These are phyloP conservation scores for Indicator indicator DNA, from an alignment of 2,113 vertebrate species.

Conservation along the genomic window DNA sequence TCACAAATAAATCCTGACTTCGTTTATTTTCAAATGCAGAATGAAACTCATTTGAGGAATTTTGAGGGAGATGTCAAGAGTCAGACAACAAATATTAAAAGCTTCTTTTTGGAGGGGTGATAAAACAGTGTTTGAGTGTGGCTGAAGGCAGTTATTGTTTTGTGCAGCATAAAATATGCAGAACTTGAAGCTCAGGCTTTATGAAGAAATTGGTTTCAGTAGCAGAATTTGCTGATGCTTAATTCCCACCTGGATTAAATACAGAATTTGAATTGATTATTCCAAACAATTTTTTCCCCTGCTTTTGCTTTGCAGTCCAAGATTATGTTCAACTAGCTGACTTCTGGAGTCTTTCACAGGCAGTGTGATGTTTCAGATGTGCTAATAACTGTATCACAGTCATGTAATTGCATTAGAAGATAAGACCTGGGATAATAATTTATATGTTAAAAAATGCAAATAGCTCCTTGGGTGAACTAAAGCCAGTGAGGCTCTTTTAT, in stretches of 20 bases:
- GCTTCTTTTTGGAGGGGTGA: background rate
- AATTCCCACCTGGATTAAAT: background rate
- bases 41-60: background rate
- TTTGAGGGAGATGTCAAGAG: background rate
- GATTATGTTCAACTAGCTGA: background rate
- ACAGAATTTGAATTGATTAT: background rate
- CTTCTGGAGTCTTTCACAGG: background rate
- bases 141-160: background rate
- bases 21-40: background rate
- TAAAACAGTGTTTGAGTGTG: background rate
- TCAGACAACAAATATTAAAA: background rate
- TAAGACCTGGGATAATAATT: slow-evolving; percentile 45
- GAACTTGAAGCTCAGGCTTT: background rate
- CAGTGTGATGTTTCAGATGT: background rate
- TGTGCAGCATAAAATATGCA: background rate
- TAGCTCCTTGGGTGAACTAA: background rate
- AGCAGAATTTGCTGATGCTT: background rate
- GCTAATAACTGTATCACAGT: slow-evolving; percentile 27
- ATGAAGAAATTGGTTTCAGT: background rate
- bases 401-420: slow-evolving; percentile 52
- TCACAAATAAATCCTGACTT: background rate
- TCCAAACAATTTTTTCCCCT: background rate
- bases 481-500: background rate
- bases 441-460: slow-evolving; percentile 57
- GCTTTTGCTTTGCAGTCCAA: background rate